Evolutionary conservation across 2,113 vertebrate species (phyloP).

Genomic region (Tretioscincus oriximinensis): DNA sequence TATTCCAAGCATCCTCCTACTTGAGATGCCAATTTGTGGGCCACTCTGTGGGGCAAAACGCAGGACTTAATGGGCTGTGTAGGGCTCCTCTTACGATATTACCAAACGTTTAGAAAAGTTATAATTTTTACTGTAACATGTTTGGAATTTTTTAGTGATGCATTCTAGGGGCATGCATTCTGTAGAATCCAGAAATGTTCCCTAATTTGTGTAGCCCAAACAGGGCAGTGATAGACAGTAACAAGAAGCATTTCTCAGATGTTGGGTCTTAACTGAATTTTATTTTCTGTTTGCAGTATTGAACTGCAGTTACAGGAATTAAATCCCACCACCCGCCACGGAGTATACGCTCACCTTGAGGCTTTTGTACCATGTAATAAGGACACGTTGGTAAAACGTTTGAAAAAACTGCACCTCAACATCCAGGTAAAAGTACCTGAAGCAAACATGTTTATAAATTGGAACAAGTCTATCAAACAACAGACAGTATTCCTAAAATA

Average conservation of each 20-base stretch:
- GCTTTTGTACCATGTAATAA: slow-evolving; percentile 98
- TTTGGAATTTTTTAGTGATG: background rate
- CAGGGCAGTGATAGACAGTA: background rate
- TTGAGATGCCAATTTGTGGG: no score
- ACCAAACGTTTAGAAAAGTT: no score
- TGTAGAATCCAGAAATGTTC: background rate
- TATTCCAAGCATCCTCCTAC: no score
- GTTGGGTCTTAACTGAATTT: slow-evolving; percentile 19
- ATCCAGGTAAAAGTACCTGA: slow-evolving; percentile 81
- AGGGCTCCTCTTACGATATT: no score
- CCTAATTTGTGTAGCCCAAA: background rate
- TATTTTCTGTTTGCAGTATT: slow-evolving; percentile 78
- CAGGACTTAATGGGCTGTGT: no score
- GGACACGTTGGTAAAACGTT: slow-evolving; percentile 92
- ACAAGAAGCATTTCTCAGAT: background rate
- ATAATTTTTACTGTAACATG: background rate
- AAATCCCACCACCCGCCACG: slow-evolving; percentile 77
- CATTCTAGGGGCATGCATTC: background rate
- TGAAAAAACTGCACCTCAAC: slow-evolving; percentile 97
- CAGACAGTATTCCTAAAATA: background rate
- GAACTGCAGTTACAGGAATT: slow-evolving; percentile 96
- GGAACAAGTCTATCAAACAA: background rate
- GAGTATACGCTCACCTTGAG: slow-evolving; percentile 92
- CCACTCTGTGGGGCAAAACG: no score
- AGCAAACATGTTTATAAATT: background rate